A percentile compares a stretch with the other conserved stretches of the same genome.
Evolutionary conservation across 2,797 vertebrate species (phyloP).

Genomic region (Okamejei kenojei): DNA sequence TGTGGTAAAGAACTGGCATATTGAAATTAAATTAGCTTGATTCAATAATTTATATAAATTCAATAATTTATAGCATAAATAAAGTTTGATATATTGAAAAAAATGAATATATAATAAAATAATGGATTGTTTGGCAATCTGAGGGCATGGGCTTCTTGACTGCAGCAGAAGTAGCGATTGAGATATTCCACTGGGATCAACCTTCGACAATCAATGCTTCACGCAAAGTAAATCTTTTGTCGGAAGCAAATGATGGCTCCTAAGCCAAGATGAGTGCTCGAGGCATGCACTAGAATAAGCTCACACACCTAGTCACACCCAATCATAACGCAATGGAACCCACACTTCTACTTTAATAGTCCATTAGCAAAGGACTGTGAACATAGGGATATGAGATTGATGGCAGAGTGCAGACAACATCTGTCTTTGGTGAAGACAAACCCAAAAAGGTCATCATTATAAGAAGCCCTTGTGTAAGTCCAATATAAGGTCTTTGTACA

Average conservation of each 20-base stretch:
- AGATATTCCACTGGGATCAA: not conserved
- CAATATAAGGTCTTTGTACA: not conserved
- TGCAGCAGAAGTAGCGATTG: not conserved
- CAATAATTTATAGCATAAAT: not conserved
- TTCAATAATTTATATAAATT: no score
- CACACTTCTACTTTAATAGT: not conserved
- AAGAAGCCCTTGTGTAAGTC: not conserved
- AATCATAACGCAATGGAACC: not conserved
- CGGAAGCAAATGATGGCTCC: not conserved
- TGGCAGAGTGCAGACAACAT: not conserved
- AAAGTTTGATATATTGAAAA: not conserved
- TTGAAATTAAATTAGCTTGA: not conserved
- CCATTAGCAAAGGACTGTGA: not conserved
- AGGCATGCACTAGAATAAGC: not conserved
- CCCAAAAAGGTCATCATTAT: not conserved
- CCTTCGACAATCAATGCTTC: not conserved
- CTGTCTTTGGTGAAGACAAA: not conserved
- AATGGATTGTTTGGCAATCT: not conserved
- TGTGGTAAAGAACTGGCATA: not conserved
- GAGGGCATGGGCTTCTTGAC: no score
- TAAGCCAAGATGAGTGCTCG: not conserved
- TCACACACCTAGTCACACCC: not conserved
- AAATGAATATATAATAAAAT: not conserved
- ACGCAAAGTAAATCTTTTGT: not conserved
- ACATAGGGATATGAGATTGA: not conserved